These are phyloP conservation scores for Drosophila paucipuncta DNA, from an alignment of 2,888 invertebrate species.

Conservation along the genomic window DNA sequence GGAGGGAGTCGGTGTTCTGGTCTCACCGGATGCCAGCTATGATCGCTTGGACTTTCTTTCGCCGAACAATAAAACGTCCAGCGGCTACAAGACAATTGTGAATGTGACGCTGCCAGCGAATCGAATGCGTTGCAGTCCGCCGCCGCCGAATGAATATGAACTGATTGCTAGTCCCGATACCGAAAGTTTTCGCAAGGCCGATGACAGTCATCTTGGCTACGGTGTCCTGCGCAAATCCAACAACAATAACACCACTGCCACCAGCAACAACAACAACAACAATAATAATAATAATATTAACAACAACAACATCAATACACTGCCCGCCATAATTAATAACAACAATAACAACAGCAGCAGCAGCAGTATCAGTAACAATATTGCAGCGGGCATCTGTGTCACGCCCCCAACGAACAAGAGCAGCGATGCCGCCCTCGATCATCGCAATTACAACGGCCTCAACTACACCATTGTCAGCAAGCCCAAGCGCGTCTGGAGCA, in stretches of 20 bases:
- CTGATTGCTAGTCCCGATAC: conserved; percentile 89
- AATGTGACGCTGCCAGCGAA: conserved; percentile 86
- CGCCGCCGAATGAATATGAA: conserved; percentile 91
- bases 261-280: conserved; percentile 31
- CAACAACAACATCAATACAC: conserved; percentile 36
- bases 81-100: conserved; percentile 90
- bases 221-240: conserved; percentile 90
- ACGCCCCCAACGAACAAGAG: conserved; percentile 51
- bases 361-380: conserved; percentile 18
- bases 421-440: conserved; percentile 86
- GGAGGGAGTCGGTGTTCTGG: conserved; percentile 60
- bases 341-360: conserved; percentile 23
- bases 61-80: conserved; percentile 89
- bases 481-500: conserved; percentile 90
- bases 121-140: conserved; percentile 74
- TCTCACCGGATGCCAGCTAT: conserved; percentile 87
- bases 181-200: conserved; percentile 90
- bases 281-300: conserved; percentile 29
- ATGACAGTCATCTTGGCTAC: conserved; percentile 93
- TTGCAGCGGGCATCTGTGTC: conserved; percentile 12
- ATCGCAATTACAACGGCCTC: conserved; percentile 90
- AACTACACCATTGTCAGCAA: conserved; percentile 94
- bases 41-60: conserved; percentile 93
- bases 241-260: conserved; percentile 29
- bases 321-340: conserved; percentile 46